phyloP scores from a whole-genome alignment of 1,140 invertebrate genomes.

The Caenorhabditis latens region DNA sequence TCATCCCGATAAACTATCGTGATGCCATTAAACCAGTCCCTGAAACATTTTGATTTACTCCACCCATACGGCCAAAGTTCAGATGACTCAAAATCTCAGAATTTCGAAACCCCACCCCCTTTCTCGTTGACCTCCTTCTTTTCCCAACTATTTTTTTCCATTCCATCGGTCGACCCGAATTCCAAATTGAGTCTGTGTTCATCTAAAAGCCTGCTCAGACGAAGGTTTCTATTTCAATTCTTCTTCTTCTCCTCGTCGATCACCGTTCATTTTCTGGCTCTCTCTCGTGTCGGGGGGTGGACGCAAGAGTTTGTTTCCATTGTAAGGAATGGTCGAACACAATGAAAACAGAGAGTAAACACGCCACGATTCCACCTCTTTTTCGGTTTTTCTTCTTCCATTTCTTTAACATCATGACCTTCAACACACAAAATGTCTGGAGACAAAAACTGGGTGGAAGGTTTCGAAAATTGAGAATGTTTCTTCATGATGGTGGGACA shows the following conservation, averaged over 20 bases:
- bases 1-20: too few species aligned
- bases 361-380: not conserved
- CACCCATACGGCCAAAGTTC: not conserved
- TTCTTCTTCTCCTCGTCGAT: not conserved
- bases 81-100: not conserved
- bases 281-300: not conserved
- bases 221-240: conserved; percentile 52
- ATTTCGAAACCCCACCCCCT: not conserved
- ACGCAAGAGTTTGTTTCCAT: conserved; percentile 47
- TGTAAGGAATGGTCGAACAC: conserved; percentile 35
- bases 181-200: conserved; percentile 27
- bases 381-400: conserved; percentile 16
- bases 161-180: not conserved
- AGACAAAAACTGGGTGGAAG: not conserved
- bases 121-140: not conserved
- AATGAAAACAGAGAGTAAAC: conserved; percentile 47
- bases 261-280: not conserved
- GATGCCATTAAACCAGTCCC: too few species aligned
- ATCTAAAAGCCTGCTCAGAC: conserved; percentile 44
- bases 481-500: conserved; percentile 9
- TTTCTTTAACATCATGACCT: conserved; percentile 51
- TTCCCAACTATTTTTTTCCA: not conserved
- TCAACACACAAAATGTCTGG: conserved; percentile 46
- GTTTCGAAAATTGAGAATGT: conserved; percentile 38
- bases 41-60: conserved; percentile 36